These are phyloP conservation scores for Diuraphis noxia DNA, from an alignment of 1,140 invertebrate species.

Conservation along the genomic window DNA sequence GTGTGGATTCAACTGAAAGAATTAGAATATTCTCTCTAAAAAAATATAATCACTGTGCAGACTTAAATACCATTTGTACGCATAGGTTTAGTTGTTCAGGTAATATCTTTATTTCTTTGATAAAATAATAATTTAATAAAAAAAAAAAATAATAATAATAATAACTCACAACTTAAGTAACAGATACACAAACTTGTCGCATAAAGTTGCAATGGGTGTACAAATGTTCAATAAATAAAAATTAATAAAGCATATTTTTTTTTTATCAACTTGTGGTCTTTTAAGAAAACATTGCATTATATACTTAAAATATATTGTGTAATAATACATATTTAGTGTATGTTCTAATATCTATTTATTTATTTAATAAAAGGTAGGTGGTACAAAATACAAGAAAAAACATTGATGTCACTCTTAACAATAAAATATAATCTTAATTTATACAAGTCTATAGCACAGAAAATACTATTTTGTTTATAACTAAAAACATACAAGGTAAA, in stretches of 20 bases:
- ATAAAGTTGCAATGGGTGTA: not conserved
- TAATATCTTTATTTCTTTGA: conserved; percentile 30
- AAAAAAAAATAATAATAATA: not conserved
- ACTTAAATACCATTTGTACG: not conserved
- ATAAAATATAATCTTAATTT: conserved; percentile 25
- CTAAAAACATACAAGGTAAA: conserved; percentile 32
- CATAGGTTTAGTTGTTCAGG: not conserved
- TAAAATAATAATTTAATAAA: conserved; percentile 34
- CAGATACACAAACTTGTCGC: not conserved
- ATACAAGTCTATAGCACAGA: conserved; percentile 48
- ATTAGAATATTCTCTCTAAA: not conserved
- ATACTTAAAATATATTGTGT: not conserved
- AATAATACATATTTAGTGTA: conserved; percentile 17
- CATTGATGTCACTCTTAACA: conserved; percentile 35
- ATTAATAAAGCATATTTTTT: conserved; percentile 28
- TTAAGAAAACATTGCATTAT: conserved; percentile 4
- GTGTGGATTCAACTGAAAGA: not conserved
- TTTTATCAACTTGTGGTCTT: not conserved
- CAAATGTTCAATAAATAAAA: conserved; percentile 9
- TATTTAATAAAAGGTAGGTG: not conserved
- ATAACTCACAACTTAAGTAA: conserved; percentile 6
- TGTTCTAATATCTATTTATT: conserved; percentile 2
- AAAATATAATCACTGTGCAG: not conserved
- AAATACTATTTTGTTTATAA: conserved; percentile 50
- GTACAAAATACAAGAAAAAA: conserved; percentile 47